These are phyloP conservation scores for Sinocyclocheilus anophthalmus DNA, from an alignment of 2,113 vertebrate species.

Conservation along the genomic window DNA sequence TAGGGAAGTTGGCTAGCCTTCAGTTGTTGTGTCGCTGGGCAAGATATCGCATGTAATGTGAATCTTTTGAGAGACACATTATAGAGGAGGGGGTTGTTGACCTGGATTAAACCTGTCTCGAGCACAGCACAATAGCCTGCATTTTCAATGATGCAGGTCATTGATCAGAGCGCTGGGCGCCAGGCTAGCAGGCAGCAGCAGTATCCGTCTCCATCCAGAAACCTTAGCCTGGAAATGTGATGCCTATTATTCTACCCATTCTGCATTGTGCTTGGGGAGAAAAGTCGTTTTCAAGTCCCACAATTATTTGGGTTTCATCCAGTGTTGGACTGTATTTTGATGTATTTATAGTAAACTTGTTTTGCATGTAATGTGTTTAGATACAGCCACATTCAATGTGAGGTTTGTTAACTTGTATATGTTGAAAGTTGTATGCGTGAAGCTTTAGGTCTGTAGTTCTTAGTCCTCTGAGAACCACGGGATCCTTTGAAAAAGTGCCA, in stretches of 20 bases:
- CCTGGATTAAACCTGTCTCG: slow-evolving; percentile 55
- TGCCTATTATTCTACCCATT: slow-evolving; percentile 43
- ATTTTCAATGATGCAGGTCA: slow-evolving; percentile 62
- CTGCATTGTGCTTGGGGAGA: slow-evolving; percentile 31
- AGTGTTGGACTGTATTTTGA: background rate
- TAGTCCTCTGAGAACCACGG: background rate
- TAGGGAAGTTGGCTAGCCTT: background rate
- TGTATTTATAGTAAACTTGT: background rate
- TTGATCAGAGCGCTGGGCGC: slow-evolving; percentile 55
- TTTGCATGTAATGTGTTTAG: background rate
- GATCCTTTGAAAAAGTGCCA: background rate
- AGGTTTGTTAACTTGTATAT: background rate
- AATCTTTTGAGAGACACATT: slow-evolving; percentile 7
- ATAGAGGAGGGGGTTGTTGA: slow-evolving; percentile 29
- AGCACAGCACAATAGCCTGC: slow-evolving; percentile 43
- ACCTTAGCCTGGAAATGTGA: slow-evolving; percentile 59
- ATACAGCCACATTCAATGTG: background rate
- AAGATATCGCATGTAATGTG: slow-evolving; percentile 12
- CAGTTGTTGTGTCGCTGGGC: slow-evolving; percentile 11
- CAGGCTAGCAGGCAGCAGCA: slow-evolving; percentile 40
- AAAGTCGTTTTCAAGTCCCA: background rate
- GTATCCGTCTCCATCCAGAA: slow-evolving; percentile 52
- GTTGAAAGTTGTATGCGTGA: background rate
- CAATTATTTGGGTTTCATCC: slow-evolving; percentile 22
- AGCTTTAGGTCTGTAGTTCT: background rate